Base-by-base conservation (phyloP, 2,888 invertebrate species). In the Sympetrum striolatum region DNA sequence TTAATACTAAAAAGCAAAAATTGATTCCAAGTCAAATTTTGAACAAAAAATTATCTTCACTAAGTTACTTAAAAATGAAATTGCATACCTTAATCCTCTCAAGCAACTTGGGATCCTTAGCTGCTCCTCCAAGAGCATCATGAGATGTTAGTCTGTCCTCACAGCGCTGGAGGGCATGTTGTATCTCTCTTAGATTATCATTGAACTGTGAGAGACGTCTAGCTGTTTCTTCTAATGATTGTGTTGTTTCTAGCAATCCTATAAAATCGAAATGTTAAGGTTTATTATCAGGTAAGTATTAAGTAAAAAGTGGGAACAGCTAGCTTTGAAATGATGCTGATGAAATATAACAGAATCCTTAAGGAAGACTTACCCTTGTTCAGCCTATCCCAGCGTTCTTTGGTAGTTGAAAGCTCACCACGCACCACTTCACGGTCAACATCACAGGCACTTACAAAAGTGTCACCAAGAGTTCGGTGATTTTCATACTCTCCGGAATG, bases 401-500 rank as follows among this genome's bases (percentile, higher is more conserved):
- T 98, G 94, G 98, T 96, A 92, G 96, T 95, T 92, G 96, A 96
- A 6, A 99, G 94, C 93, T 98, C 97, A 79, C 96, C 96, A 93
- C 97, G 96, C 0, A 99, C 97, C 2, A 97, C 96, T 86, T 98
- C 98, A 93, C 98, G 98, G 93, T 99, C 98, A 90, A 97, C 96
- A 93, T 99, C 98, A 92, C 98, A 98, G 82, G 97, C 96, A 0
- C 96, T 96, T 90, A 98, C 95, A 95, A 99, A 98, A 0, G 97
- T 96, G 92, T 98, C 98, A 0, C 98, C 98, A 4, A 98, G 94
- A 0, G 96, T 96, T 93, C 96, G 96, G 92, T 97, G 97, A 93
- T 97, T 98, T 93, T 99, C 99, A 92, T 97, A 98, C 94, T 99
- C 99, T 15, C 98, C 98, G 22, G 98, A 97, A 93, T 97, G 97